These are phyloP conservation scores for Thera britannica DNA, from an alignment of 2,888 invertebrate species.

Conservation along the genomic window DNA sequence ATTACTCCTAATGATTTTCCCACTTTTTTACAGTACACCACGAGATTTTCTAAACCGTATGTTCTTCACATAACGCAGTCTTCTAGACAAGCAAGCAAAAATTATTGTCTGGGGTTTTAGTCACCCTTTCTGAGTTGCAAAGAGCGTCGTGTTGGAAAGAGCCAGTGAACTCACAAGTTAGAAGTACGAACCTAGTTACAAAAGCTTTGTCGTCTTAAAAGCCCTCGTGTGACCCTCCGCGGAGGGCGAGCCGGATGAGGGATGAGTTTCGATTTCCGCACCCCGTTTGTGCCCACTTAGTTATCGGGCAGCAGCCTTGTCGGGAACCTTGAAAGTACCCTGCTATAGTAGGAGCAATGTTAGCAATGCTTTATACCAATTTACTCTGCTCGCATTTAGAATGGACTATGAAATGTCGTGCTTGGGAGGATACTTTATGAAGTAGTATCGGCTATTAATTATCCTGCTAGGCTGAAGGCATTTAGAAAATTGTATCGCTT, in stretches of 20 bases:
- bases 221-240: conserved; percentile 16
- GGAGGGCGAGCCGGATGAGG: conserved; percentile 19
- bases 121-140: not conserved
- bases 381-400: not conserved
- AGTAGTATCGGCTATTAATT: not conserved
- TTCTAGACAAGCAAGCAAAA: not conserved
- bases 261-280: conserved; percentile 21
- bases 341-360: not conserved
- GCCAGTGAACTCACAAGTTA: conserved; percentile 17
- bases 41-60: no score
- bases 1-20: no score
- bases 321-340: conserved; percentile 1
- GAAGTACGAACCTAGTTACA: conserved; percentile 8
- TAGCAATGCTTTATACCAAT: not conserved
- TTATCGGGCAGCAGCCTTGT: conserved; percentile 6
- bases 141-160: not conserved
- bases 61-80: no score
- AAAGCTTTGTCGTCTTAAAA: conserved; percentile 19
- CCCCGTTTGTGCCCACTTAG: conserved; percentile 16
- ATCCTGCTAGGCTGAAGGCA: not conserved
- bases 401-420: not conserved
- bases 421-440: not conserved
- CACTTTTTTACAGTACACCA: not conserved
- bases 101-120: not conserved
- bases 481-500: not conserved